A percentile compares a stretch with the other conserved stretches of the same genome.
Evolutionary conservation across 2,888 invertebrate genomes (phyloP).

Genomic region (Leucophenga montana): DNA sequence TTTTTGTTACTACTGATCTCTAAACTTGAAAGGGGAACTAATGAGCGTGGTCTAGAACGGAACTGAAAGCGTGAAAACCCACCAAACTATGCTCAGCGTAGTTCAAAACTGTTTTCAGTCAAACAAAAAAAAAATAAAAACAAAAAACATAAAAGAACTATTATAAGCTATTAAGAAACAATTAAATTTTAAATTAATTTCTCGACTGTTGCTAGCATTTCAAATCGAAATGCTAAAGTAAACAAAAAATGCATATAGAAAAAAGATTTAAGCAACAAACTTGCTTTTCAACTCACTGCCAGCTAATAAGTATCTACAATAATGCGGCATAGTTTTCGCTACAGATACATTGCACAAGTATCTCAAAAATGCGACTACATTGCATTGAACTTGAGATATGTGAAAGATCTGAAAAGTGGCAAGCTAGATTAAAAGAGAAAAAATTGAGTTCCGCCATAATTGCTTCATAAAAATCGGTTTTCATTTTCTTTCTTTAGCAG

Average conservation of each 20-base stretch:
- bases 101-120: too few species aligned
- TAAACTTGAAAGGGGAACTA: conserved; percentile 11
- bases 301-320: too few species aligned
- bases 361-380: conserved; percentile 24
- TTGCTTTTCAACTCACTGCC: conserved; percentile 1
- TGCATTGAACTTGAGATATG: conserved; percentile 38
- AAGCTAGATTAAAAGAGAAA: background rate
- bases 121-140: background rate
- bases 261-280: conserved; percentile 34
- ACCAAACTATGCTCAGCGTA: too few species aligned
- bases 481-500: background rate
- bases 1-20: background rate
- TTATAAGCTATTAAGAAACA: background rate
- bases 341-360: conserved; percentile 14
- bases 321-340: too few species aligned
- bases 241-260: background rate
- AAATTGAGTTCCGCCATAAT: conserved; percentile 2
- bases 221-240: too few species aligned
- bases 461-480: conserved; percentile 8
- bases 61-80: background rate
- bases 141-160: background rate
- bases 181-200: too few species aligned
- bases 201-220: too few species aligned
- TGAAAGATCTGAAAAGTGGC: background rate
- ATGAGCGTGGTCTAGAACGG: conserved; percentile 7